Conservation (phyloP, 2,888 invertebrate genomes). For the Himalopsyche kuldschensis region DNA sequence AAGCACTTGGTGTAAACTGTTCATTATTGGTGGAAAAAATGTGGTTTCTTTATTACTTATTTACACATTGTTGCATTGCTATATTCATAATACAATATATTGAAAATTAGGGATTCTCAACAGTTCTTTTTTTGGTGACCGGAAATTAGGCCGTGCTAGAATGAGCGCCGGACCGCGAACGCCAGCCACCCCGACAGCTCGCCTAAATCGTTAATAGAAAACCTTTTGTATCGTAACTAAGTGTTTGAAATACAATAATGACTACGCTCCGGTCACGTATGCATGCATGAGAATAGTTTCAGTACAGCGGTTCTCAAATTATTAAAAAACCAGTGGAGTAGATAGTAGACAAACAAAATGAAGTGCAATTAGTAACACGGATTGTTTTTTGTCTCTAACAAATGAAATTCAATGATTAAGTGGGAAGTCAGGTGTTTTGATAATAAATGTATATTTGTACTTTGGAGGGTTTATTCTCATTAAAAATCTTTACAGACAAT, state of each 20-base stretch:
- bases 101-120: not conserved
- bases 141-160: not conserved
- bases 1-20: too few relatives aligned
- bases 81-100: not conserved
- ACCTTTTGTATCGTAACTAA: constrained; percentile 32
- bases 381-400: too few relatives aligned
- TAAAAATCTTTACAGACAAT: too few relatives aligned
- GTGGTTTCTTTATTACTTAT: too few relatives aligned
- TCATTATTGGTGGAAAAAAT: too few relatives aligned
- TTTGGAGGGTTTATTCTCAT: too few relatives aligned
- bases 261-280: constrained; percentile 28
- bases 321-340: not conserved
- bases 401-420: too few relatives aligned
- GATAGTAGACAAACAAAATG: too few relatives aligned
- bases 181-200: constrained; percentile 33
- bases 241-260: constrained; percentile 29
- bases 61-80: not conserved
- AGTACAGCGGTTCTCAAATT: not conserved
- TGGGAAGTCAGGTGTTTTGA: too few relatives aligned
- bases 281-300: constrained; percentile 31
- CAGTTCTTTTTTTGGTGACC: not conserved
- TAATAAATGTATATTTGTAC: too few relatives aligned
- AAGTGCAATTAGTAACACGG: too few relatives aligned
- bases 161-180: not conserved
- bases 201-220: constrained; percentile 38